These are phyloP conservation scores for Linnaemya tessellans DNA, from an alignment of 2,888 invertebrate species.

Conservation along the genomic window DNA sequence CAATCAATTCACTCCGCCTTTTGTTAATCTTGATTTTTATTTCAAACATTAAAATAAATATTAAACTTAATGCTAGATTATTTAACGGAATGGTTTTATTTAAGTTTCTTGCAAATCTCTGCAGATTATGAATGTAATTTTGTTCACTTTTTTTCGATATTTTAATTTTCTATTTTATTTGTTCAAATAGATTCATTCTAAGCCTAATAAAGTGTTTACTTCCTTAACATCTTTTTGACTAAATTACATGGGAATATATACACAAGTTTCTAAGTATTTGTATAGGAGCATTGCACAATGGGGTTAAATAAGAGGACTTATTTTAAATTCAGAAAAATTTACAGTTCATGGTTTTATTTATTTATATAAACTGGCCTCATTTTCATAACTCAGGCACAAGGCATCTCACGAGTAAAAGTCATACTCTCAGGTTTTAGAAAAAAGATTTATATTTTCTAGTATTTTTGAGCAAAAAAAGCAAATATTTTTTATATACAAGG, in stretches of 20 bases:
- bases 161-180: constrained; percentile 57
- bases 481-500: too few relatives aligned
- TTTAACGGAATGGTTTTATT: constrained; percentile 55
- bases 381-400: too few relatives aligned
- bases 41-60: constrained; percentile 23
- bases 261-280: not conserved
- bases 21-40: not conserved
- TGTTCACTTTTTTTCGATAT: constrained; percentile 14
- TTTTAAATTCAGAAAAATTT: not conserved
- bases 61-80: constrained; percentile 33
- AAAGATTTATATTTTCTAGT: too few relatives aligned
- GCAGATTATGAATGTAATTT: constrained; percentile 51
- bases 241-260: constrained; percentile 50
- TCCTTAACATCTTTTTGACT: constrained; percentile 67
- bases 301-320: not conserved
- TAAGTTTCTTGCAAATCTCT: constrained; percentile 57
- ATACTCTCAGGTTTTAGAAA: too few relatives aligned
- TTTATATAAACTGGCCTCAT: too few relatives aligned
- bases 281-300: not conserved
- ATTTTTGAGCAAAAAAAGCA: too few relatives aligned
- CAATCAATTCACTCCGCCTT: not conserved
- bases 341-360: too few relatives aligned
- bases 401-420: too few relatives aligned
- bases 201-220: constrained; percentile 73
- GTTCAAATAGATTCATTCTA: constrained; percentile 67